Evolutionary conservation across 2,888 invertebrate species (phyloP).

Genomic region (Polylopha cassiicola): DNA sequence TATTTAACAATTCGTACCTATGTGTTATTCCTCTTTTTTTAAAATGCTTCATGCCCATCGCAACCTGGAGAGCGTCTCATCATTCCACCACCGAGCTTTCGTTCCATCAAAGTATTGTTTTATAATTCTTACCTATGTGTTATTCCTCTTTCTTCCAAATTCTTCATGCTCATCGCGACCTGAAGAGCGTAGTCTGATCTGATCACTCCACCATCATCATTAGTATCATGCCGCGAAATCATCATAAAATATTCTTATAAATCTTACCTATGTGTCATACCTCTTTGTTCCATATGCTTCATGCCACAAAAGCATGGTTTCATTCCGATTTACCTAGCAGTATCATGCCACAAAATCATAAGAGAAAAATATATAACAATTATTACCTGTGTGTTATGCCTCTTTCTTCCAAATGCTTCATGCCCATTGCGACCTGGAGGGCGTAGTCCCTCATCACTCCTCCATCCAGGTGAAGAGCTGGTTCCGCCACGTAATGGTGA

Average conservation of each 20-base stretch:
- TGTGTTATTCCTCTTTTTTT: slow-evolving; percentile 84
- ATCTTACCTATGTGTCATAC: slow-evolving; percentile 82
- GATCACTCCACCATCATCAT: too few species aligned
- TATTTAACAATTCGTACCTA: slow-evolving; percentile 62
- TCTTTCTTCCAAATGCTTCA: slow-evolving; percentile 84
- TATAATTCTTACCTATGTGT: slow-evolving; percentile 78
- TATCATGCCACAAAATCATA: too few species aligned
- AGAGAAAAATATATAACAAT: not conserved
- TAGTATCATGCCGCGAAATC: too few species aligned
- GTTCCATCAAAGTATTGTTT: too few species aligned
- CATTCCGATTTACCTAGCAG: too few species aligned
- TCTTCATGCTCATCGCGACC: slow-evolving; percentile 83
- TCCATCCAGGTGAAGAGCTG: slow-evolving; percentile 59
- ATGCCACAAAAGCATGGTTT: too few species aligned
- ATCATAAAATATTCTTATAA: not conserved
- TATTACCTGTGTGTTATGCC: slow-evolving; percentile 82
- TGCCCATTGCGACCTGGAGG: slow-evolving; percentile 87
- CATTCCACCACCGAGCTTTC: slow-evolving; percentile 54
- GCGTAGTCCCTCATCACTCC: slow-evolving; percentile 82
- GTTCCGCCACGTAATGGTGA: slow-evolving; percentile 67
- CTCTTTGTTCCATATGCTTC: slow-evolving; percentile 83
- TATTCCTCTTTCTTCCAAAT: slow-evolving; percentile 76
- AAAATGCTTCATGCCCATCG: slow-evolving; percentile 87
- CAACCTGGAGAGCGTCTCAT: slow-evolving; percentile 88
- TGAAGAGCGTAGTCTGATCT: slow-evolving; percentile 80